phyloP scores from a whole-genome alignment of 2,888 invertebrate species.

The Drosophila testacea region DNA sequence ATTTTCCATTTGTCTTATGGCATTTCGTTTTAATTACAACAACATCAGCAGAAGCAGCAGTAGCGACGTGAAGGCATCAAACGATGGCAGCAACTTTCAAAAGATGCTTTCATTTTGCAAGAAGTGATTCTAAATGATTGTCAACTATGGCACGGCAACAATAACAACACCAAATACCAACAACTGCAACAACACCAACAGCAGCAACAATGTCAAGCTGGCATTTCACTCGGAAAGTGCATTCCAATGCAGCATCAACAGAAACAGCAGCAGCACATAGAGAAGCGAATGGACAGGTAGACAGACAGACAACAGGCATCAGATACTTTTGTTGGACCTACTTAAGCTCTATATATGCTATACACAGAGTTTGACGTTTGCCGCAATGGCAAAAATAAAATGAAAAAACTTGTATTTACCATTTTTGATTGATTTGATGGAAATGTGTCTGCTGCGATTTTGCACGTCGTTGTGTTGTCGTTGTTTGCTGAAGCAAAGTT shows the following conservation, averaged over 20 bases:
- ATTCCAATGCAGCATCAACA: conserved; percentile 65
- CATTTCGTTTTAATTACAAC: conserved; percentile 80
- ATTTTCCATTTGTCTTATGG: conserved; percentile 81
- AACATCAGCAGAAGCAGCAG: conserved; percentile 55
- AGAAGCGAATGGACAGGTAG: conserved; percentile 35
- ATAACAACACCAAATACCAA: conserved; percentile 47
- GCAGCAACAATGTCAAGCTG: conserved; percentile 72
- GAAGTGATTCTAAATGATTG: conserved; percentile 81
- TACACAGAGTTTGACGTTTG: conserved; percentile 57
- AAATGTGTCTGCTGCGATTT: conserved; percentile 77
- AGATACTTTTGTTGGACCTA: conserved; percentile 80
- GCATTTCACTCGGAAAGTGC: conserved; percentile 79
- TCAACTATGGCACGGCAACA: conserved; percentile 78
- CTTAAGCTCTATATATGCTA: conserved; percentile 70
- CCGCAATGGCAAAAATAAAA: conserved; percentile 53
- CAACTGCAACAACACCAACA: conserved; percentile 26
- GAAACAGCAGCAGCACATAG: conserved; percentile 36
- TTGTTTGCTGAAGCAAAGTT: not conserved
- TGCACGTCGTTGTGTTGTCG: conserved; percentile 41
- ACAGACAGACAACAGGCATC: conserved; percentile 45
- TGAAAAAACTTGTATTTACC: conserved; percentile 79
- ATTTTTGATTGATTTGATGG: conserved; percentile 83
- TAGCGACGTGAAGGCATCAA: conserved; percentile 47
- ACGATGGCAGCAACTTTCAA: conserved; percentile 73
- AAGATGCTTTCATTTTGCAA: conserved; percentile 81